Percentiles rank a stretch among this genome's conserved stretches.
Conservation (phyloP, 2,888 invertebrate genomes). For the Acronicta psi region DNA sequence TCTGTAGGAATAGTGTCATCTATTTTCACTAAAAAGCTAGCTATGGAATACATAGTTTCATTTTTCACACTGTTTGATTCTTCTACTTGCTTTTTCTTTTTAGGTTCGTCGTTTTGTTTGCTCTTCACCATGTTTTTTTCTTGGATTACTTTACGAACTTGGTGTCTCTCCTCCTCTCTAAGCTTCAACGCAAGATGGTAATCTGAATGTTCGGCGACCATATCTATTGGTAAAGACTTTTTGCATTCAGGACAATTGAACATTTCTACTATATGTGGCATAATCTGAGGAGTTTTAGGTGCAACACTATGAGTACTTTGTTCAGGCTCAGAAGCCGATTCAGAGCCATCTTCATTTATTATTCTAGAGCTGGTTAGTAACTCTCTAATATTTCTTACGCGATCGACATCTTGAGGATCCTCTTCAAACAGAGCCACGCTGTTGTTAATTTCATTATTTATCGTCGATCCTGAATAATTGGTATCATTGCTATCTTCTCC, state of each 20-base stretch:
- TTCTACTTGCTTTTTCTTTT: conserved; percentile 54
- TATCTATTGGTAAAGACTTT: conserved; percentile 86
- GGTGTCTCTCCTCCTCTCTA: conserved; percentile 87
- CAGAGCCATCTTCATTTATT: conserved; percentile 39
- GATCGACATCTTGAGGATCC: conserved; percentile 70
- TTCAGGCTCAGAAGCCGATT: conserved; percentile 44
- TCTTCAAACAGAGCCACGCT: conserved; percentile 83
- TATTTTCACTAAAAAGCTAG: conserved; percentile 84
- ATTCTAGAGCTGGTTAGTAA: conserved; percentile 68
- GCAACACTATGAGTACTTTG: conserved; percentile 14
- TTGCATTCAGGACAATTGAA: conserved; percentile 91
- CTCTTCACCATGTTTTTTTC: conserved; percentile 51
- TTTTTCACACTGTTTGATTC: conserved; percentile 60
- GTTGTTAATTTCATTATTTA: conserved; percentile 84
- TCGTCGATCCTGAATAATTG: conserved; percentile 81
- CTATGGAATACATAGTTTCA: conserved; percentile 67
- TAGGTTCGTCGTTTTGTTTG: conserved; percentile 39
- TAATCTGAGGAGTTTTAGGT: conserved; percentile 22
- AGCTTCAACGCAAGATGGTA: conserved; percentile 92
- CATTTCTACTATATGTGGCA: conserved; percentile 51
- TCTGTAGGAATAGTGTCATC: conserved; percentile 75
- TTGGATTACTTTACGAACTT: conserved; percentile 67
- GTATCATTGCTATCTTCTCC: conserved; percentile 81
- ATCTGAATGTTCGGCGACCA: conserved; percentile 92
- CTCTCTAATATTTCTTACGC: conserved; percentile 76